phyloP scores from a whole-genome alignment of 2,888 invertebrate species.

The Caenorhabditis doughertyi region DNA sequence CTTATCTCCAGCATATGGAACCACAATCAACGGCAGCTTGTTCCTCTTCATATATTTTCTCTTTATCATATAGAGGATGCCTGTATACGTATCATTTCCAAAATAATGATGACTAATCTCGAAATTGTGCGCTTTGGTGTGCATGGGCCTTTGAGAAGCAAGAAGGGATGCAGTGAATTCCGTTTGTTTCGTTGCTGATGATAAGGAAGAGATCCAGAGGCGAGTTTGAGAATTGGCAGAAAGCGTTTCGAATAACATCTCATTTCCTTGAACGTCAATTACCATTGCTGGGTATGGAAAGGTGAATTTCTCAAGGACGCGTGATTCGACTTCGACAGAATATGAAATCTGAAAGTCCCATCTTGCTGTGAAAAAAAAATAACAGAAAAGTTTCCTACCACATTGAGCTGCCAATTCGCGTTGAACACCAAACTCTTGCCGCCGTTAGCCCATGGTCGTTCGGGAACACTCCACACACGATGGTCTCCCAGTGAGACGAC shows the following conservation, averaged over 20 bases:
- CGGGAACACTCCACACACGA: conserved; percentile 16
- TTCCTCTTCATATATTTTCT: background rate
- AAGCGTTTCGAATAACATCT: conserved; percentile 27
- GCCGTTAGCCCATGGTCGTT: conserved; percentile 30
- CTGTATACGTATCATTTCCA: background rate
- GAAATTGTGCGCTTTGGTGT: background rate
- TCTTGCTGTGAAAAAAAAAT: too few species aligned
- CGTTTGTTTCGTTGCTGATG: background rate
- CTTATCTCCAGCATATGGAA: conserved; percentile 67
- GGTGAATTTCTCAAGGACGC: background rate
- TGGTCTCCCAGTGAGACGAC: background rate
- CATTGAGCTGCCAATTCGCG: background rate
- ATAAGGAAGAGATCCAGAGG: conserved; percentile 1
- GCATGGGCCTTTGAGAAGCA: background rate
- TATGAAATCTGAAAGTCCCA: background rate
- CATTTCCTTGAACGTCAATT: conserved; percentile 9
- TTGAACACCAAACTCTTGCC: conserved; percentile 24
- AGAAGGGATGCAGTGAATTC: background rate
- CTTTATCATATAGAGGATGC: background rate
- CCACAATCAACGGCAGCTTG: conserved; percentile 72
- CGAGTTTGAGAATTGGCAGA: conserved; percentile 1
- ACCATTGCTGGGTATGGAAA: conserved; percentile 4
- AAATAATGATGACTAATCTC: background rate
- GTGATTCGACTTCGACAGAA: background rate
- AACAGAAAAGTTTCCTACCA: conserved; percentile 6